Conservation (phyloP, 2,113 vertebrate genomes). For the Danionella cerebrum region DNA sequence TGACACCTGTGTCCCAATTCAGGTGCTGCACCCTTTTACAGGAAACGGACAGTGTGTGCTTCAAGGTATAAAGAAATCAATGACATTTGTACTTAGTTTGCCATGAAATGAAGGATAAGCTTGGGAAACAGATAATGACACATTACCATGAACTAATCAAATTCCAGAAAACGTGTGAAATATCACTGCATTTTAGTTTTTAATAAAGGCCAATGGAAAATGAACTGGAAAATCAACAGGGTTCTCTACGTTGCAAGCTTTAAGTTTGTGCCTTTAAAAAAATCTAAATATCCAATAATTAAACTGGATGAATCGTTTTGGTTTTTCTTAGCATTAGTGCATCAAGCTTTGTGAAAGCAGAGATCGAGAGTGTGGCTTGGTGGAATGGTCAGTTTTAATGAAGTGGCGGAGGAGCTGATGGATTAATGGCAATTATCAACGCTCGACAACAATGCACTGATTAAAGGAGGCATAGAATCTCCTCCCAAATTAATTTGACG, state of each 20-base stretch:
- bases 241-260: background rate
- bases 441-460: conserved; percentile 2
- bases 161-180: too few relatives aligned
- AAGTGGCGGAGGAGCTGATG: background rate
- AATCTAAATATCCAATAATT: background rate
- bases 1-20: too few relatives aligned
- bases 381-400: conserved; percentile 10
- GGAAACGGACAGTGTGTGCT: too few relatives aligned
- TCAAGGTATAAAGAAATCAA: too few relatives aligned
- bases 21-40: too few relatives aligned
- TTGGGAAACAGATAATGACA: too few relatives aligned
- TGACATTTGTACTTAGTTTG: too few relatives aligned
- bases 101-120: too few relatives aligned
- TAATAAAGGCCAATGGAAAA: too few relatives aligned
- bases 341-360: background rate
- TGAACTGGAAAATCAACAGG: background rate
- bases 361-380: background rate
- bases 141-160: too few relatives aligned
- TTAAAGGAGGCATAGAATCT: conserved; percentile 63
- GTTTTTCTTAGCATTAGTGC: background rate
- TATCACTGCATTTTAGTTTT: too few relatives aligned
- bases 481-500: conserved; percentile 68
- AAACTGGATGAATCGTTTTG: background rate
- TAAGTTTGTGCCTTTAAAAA: background rate
- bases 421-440: conserved; percentile 26